Percentiles rank a stretch among this genome's conserved stretches.
Conservation (phyloP, 2,888 invertebrate species). For the Nebria salina region DNA sequence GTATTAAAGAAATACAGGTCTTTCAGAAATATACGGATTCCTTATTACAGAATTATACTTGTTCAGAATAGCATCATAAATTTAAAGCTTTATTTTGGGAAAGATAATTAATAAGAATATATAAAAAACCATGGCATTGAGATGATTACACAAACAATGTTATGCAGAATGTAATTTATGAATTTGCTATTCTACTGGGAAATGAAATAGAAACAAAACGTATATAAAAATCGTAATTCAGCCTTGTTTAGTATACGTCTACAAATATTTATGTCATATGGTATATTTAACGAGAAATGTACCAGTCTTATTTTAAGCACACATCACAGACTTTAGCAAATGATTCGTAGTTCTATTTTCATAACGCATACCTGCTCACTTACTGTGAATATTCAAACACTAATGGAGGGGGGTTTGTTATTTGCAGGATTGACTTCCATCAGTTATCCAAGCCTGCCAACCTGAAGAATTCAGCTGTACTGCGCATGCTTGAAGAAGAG, state of each 20-base stretch:
- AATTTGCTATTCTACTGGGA: too few relatives aligned
- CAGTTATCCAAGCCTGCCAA: constrained; percentile 78
- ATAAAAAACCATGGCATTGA: too few relatives aligned
- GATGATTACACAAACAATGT: too few relatives aligned
- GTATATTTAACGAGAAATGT: background rate
- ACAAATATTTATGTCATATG: constrained; percentile 8
- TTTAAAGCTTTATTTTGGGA: too few relatives aligned
- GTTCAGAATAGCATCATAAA: too few relatives aligned
- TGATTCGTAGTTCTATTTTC: constrained; percentile 33
- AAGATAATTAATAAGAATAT: too few relatives aligned
- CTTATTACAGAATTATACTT: too few relatives aligned
- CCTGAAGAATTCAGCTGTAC: constrained; percentile 85
- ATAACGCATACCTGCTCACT: constrained; percentile 38
- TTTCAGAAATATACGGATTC: too few relatives aligned
- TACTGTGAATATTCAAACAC: constrained; percentile 8
- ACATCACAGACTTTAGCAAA: background rate
- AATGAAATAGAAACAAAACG: too few relatives aligned
- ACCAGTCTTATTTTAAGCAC: background rate
- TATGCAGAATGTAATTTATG: too few relatives aligned
- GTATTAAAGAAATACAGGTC: too few relatives aligned
- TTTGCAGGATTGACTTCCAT: constrained; percentile 81
- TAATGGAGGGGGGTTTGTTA: constrained; percentile 11
- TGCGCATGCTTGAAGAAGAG: constrained; percentile 87
- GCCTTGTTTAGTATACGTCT: background rate
- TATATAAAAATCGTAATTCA: too few relatives aligned